A percentile compares a stretch with the other conserved stretches of the same genome.
Conservation (phyloP, 2,797 vertebrate species). For the Ataeniobius toweri region DNA sequence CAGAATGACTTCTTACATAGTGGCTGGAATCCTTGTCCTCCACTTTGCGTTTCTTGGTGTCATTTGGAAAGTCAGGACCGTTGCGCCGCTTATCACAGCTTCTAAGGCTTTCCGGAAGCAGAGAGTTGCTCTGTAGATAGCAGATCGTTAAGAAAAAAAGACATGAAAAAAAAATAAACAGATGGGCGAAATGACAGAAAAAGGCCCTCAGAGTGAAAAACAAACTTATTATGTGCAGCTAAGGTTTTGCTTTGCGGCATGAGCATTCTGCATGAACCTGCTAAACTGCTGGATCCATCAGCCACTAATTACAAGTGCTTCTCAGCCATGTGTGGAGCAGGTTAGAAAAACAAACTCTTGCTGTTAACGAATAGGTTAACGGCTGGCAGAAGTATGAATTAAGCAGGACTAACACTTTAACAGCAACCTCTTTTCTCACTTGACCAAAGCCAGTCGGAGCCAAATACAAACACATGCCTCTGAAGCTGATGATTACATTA, state of each 20-base stretch:
- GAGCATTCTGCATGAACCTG: constrained; percentile 35
- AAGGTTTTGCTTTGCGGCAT: constrained; percentile 33
- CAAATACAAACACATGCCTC: constrained; percentile 61
- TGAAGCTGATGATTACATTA: constrained; percentile 77
- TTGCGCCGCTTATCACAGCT: constrained; percentile 91
- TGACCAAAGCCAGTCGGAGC: constrained; percentile 58
- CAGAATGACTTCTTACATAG: constrained; percentile 79
- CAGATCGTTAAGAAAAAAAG: constrained; percentile 1
- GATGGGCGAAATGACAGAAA: constrained; percentile 23
- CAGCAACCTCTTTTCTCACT: constrained; percentile 63
- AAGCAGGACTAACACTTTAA: constrained; percentile 61
- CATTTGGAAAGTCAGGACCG: constrained; percentile 88
- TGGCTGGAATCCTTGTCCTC: constrained; percentile 90
- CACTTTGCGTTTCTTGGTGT: constrained; percentile 92
- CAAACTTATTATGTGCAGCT: constrained; percentile 49
- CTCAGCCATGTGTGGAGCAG: constrained; percentile 46
- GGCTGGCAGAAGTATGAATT: constrained; percentile 60
- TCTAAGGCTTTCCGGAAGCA: constrained; percentile 92
- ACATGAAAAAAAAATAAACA: constrained; percentile 7
- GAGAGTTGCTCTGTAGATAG: constrained; percentile 87
- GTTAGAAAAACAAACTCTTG: constrained; percentile 68
- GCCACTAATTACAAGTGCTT: constrained; percentile 56
- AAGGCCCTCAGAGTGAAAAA: constrained; percentile 13
- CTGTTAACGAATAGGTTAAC: constrained; percentile 59
- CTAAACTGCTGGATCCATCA: constrained; percentile 25